Conservation (phyloP, 2,113 vertebrate species). For the Zosterops hypoxanthus region DNA sequence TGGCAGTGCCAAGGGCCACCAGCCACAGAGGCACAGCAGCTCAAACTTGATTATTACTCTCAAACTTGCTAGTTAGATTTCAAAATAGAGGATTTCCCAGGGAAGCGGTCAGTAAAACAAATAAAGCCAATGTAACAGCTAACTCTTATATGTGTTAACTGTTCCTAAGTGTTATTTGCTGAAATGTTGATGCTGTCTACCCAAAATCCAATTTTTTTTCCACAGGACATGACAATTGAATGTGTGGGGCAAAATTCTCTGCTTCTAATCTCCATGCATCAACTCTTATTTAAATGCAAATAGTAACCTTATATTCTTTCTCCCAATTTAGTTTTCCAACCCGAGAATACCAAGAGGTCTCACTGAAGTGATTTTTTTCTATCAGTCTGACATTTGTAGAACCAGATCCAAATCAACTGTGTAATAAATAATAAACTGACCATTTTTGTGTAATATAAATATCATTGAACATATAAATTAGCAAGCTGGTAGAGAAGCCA, state of each 20-base stretch:
- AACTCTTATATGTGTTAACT: not conserved
- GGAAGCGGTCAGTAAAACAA: not conserved
- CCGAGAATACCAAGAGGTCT: not conserved
- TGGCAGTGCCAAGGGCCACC: not conserved
- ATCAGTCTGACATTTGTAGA: not conserved
- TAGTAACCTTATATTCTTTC: constrained; percentile 7
- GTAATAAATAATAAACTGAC: not conserved
- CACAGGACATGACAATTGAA: not conserved
- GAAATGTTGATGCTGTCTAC: not conserved
- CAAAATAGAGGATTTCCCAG: not conserved
- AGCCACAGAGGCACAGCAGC: too few species aligned
- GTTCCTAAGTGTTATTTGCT: not conserved
- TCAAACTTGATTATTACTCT: not conserved
- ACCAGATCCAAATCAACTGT: not conserved
- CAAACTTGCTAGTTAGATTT: not conserved
- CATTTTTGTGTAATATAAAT: constrained; percentile 4
- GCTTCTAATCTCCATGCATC: not conserved
- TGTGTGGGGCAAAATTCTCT: not conserved
- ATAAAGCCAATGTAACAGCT: not conserved
- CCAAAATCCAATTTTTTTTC: not conserved
- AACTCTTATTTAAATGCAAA: constrained; percentile 61
- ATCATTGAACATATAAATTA: not conserved
- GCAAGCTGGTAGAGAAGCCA: not conserved
- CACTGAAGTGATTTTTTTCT: not conserved
- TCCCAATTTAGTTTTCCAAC: not conserved